These are phyloP conservation scores for Endomychus coccineus DNA, from an alignment of 2,888 invertebrate species.

Conservation along the genomic window DNA sequence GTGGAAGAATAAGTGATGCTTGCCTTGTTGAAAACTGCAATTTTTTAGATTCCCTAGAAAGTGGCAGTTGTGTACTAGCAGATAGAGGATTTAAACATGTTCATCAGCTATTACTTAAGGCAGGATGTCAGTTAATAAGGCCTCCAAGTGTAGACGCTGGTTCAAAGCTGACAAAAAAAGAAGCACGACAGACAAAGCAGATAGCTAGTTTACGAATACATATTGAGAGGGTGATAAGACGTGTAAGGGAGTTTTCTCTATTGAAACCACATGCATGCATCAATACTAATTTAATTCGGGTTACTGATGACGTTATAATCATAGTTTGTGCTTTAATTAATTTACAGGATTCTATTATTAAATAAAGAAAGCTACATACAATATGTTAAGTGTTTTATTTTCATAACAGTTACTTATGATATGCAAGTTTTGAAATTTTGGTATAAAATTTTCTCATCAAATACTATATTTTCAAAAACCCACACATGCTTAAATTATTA, in stretches of 20 bases:
- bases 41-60: constrained; percentile 14
- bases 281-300: constrained; percentile 15
- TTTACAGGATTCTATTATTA: constrained; percentile 5
- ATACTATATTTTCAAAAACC: too few relatives aligned
- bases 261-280: constrained; percentile 8
- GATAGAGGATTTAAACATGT: constrained; percentile 26
- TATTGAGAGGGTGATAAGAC: constrained; percentile 22
- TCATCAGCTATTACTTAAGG: constrained; percentile 11
- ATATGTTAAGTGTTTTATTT: too few relatives aligned
- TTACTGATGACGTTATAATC: constrained; percentile 12
- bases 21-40: constrained; percentile 17
- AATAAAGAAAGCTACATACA: background rate
- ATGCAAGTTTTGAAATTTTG: too few relatives aligned
- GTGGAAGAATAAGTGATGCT: constrained; percentile 20
- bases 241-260: constrained; percentile 21
- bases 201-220: constrained; percentile 24
- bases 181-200: constrained; percentile 18
- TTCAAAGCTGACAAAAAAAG: constrained; percentile 13
- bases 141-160: constrained; percentile 20
- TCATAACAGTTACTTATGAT: too few relatives aligned
- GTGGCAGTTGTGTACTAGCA: constrained; percentile 14
- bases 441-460: too few relatives aligned
- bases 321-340: constrained; percentile 14
- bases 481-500: too few relatives aligned
- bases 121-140: constrained; percentile 19